A percentile compares a stretch with the other conserved stretches of the same genome.
Conservation (phyloP, 2,797 vertebrate genomes). For the Melanotaenia parkinsoni region DNA sequence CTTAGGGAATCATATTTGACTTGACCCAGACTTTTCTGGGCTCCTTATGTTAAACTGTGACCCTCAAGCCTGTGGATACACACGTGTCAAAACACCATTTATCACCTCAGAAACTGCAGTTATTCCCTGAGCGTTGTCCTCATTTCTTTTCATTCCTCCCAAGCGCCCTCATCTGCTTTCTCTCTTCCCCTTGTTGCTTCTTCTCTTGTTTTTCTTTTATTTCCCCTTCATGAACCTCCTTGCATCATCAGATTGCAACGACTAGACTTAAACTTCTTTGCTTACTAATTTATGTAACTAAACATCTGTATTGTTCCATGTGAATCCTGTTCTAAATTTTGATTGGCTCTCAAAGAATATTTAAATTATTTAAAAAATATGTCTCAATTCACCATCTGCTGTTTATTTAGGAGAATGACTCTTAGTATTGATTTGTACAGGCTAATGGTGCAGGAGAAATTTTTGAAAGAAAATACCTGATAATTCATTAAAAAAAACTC, state of each 20-base stretch:
- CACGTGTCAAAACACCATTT: constrained; percentile 76
- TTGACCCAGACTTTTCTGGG: constrained; percentile 52
- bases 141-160: constrained; percentile 41
- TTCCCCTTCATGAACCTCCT: not conserved
- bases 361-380: not conserved
- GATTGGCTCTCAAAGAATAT: not conserved
- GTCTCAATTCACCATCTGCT: not conserved
- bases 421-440: not conserved
- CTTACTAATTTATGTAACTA: not conserved
- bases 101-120: constrained; percentile 58
- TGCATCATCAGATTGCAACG: not conserved
- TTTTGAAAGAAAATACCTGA: not conserved
- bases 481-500: not conserved
- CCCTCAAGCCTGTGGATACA: constrained; percentile 58
- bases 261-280: not conserved
- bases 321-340: not conserved
- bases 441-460: not conserved
- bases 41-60: constrained; percentile 61
- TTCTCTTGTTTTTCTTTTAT: not conserved
- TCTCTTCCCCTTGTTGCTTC: constrained; percentile 6
- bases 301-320: not conserved
- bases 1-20: constrained; percentile 66
- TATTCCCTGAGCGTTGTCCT: constrained; percentile 39
- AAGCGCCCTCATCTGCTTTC: constrained; percentile 11
- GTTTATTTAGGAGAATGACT: not conserved